Base-by-base conservation (phyloP, 1,140 invertebrate genomes). In the Meteorus sp. region DNA sequence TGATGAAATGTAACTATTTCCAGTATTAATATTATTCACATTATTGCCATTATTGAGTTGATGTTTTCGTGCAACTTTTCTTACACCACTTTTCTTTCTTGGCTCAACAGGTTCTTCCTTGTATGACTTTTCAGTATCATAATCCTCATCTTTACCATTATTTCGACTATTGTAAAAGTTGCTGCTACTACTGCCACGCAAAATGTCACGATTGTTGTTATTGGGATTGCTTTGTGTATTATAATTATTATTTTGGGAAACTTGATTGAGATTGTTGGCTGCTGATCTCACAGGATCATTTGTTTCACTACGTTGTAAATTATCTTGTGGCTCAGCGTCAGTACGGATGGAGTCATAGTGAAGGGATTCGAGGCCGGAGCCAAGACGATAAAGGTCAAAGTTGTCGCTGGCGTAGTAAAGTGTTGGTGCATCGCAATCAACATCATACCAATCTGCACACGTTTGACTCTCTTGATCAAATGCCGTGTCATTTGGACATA, bases 381-480 rank as follows among this genome's bases (percentile, higher is more conserved):
- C 89, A 17, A 89, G 82, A 63, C 89, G 84, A 77, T 91, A 92
- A 54, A 92, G 82, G 81, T 93, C 90, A 64, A 92, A 90, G 75
- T 91, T 90, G 78, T 92, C 90, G 71, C 88, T 90, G 73, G 85
- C 85, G 78, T 89, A 90, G 67, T 88, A 92, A 41, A 91, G 78
- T 9, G 89, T 88, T 2, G 90, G 85, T 15, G 88, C 86, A 63
- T 89, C 87, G 71, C 92, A 94, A 67, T 92, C 90, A 0, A 94
- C 89, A 69, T 94, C 91, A 59, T 89, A 89, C 91, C 91, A 94
- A 70, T 93, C 90, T 43, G 92, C 91, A 74, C 93, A 95, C 19
- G 93, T 94, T 75, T 94, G 91, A 53, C 92, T 90, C 71, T 94
- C 92, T 73, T 95, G 93, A 72, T 95, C 92, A 78, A 96, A 95